Percentiles rank a stretch among this genome's conserved stretches.
Evolutionary conservation across 2,888 invertebrate genomes (phyloP).

Genomic region (Lepetodrilus schrolli): DNA sequence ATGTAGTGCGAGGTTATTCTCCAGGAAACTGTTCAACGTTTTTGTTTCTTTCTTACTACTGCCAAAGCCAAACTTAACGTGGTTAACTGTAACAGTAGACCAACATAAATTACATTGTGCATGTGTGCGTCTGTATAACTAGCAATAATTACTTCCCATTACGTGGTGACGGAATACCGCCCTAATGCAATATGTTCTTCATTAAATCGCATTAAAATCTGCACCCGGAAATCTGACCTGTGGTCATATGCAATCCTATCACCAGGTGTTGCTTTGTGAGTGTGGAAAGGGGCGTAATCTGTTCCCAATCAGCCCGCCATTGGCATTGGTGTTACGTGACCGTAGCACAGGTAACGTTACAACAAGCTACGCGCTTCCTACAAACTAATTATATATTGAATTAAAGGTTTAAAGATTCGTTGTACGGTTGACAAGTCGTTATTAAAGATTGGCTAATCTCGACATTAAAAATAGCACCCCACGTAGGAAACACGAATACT

Average conservation of each 20-base stretch:
- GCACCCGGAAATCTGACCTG: constrained; percentile 12
- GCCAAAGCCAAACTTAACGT: too few relatives aligned
- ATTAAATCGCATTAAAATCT: constrained; percentile 9
- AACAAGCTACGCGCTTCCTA: neutral
- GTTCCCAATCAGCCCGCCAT: neutral
- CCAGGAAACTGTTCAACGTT: too few relatives aligned
- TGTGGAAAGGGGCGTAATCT: neutral
- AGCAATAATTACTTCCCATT: constrained; percentile 1
- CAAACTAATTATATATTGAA: neutral
- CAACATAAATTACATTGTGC: too few relatives aligned
- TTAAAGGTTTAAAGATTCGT: constrained; percentile 1
- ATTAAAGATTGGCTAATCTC: constrained; percentile 5
- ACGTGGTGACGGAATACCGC: neutral
- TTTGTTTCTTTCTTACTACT: too few relatives aligned
- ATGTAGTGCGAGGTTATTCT: too few relatives aligned
- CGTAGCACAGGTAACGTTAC: neutral
- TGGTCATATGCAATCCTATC: neutral
- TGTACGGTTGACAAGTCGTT: neutral
- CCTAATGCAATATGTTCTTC: neutral
- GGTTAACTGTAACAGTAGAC: too few relatives aligned
- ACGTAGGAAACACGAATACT: neutral
- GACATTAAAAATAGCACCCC: neutral
- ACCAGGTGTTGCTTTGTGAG: constrained; percentile 17
- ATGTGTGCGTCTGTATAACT: neutral
- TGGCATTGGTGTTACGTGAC: neutral